These are phyloP conservation scores for Chrysolina haemoptera DNA, from an alignment of 2,888 invertebrate genomes.

Conservation along the genomic window DNA sequence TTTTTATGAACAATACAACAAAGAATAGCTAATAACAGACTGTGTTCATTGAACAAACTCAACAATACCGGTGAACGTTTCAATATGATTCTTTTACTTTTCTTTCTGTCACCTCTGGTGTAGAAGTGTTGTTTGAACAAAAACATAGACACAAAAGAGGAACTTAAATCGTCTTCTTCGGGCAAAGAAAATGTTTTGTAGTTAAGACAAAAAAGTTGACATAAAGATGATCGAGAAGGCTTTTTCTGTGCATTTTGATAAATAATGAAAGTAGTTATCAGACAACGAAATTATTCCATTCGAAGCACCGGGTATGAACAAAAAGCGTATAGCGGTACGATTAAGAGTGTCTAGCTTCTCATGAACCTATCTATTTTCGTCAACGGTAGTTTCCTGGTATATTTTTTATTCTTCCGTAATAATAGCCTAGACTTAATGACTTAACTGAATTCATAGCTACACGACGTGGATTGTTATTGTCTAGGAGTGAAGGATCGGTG, in stretches of 20 bases:
- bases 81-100: too few species aligned
- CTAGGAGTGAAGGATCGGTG: slow-evolving; percentile 17
- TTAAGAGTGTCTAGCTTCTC: slow-evolving; percentile 17
- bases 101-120: too few species aligned
- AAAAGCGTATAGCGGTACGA: slow-evolving; percentile 11
- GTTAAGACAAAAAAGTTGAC: neutral
- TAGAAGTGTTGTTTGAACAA: too few species aligned
- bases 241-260: slow-evolving; percentile 4
- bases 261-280: slow-evolving; percentile 11
- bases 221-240: neutral
- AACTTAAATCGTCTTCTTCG: neutral
- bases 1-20: too few species aligned
- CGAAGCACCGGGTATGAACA: slow-evolving; percentile 9
- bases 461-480: slow-evolving; percentile 23
- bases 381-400: slow-evolving; percentile 22
- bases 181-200: too few species aligned
- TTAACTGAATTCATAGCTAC: slow-evolving; percentile 19
- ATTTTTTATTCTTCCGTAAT: slow-evolving; percentile 21
- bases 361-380: slow-evolving; percentile 22
- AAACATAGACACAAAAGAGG: neutral
- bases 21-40: too few species aligned
- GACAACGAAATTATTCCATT: slow-evolving; percentile 5
- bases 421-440: slow-evolving; percentile 24
- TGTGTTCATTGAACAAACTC: too few species aligned
- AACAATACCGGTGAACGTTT: too few species aligned